Evolutionary conservation across 2,113 vertebrate genomes (phyloP), one percentile per base, ranked within the genome.

Genomic region (Mesocricetus auratus): DNA sequence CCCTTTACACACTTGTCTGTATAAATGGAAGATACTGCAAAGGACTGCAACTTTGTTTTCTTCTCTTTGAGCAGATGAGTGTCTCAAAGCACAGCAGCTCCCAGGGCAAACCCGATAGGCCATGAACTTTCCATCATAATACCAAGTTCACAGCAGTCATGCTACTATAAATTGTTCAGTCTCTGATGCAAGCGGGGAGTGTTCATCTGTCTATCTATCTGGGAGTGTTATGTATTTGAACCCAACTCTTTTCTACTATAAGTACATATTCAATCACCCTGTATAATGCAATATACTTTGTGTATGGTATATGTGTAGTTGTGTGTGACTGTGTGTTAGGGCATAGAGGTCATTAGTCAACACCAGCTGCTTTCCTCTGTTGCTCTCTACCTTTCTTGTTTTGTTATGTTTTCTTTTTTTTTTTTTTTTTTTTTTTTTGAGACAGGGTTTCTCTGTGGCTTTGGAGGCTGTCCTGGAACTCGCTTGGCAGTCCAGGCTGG

Each of bases 111-210:
- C 29, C 42, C 16, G 10, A 36, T 93, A 83, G 58, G 39, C 81
- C 39, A 45, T 8, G 85, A 73, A 74, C 13, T 24, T 90, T 86
- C 64, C 68, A 60, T 39, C 19, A 56, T 83, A 79, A 85, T 60
- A 88, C 16, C 36, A 78, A 88, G 17, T 56, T 22, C 24, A 12
- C 74, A 95, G 64, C 58, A 58, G 24, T 26, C 9, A 60, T 77
- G 68, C 24, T 83, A 36, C 56, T 89, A n/a, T 71, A 81, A 62
- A 50, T 77, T 90, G 42, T 94, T 94, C 82, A 93, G 8, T 89
- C 8, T 95, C 77, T 94, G 89, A 85, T 26, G 71, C 36, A 93
- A 83, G 9, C 73, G 31, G 21, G 56, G 36, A 77, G 16, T 93
- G 86, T 83, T 68, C 16, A 3, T 66, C 17, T 39, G 79, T 39